Conservation (phyloP, 2,888 invertebrate genomes). For the Andrena camellia region DNA sequence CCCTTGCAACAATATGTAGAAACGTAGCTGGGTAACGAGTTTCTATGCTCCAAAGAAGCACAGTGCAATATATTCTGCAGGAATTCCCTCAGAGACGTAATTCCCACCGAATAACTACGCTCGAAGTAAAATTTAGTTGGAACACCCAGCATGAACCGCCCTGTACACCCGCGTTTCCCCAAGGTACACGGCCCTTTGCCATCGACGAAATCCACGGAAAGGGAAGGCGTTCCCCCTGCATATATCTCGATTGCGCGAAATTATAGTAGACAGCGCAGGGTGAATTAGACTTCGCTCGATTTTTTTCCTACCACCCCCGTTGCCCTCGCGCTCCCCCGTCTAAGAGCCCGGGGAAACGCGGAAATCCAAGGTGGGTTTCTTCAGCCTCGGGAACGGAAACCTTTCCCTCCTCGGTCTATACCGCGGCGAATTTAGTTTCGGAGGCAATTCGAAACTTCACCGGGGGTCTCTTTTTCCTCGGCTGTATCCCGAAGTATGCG, state of each 20-base stretch:
- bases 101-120: not conserved
- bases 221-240: constrained; percentile 8
- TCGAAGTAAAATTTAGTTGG: not conserved
- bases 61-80: too few species aligned
- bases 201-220: constrained; percentile 21
- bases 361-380: constrained; percentile 36
- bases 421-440: constrained; percentile 59
- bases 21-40: too few species aligned
- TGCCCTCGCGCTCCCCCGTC: not conserved
- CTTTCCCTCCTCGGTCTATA: constrained; percentile 3
- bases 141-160: not conserved
- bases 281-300: constrained; percentile 38
- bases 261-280: constrained; percentile 30
- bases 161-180: constrained; percentile 1
- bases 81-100: too few species aligned
- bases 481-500: constrained; percentile 55
- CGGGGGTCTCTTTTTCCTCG: constrained; percentile 29
- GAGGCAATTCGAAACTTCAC: constrained; percentile 48
- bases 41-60: too few species aligned
- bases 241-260: constrained; percentile 37
- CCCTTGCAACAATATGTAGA: too few species aligned
- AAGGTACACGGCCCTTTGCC: not conserved
- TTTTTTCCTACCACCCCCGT: constrained; percentile 14
- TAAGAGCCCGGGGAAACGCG: constrained; percentile 23
- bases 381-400: not conserved